phyloP scores from a whole-genome alignment of 2,888 invertebrate genomes.

The Callyntrura sp. region DNA sequence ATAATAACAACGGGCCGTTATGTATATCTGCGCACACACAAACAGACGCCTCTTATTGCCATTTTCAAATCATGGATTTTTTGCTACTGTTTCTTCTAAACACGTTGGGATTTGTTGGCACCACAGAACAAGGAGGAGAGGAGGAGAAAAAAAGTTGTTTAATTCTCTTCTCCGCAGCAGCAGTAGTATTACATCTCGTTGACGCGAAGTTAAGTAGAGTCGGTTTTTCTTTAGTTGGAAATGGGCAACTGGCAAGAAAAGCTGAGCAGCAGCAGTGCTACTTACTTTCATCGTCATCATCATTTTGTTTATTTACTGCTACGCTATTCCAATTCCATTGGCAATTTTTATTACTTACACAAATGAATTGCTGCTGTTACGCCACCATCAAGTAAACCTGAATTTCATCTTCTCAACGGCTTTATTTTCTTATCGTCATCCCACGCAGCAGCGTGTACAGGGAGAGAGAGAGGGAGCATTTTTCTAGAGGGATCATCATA shows the following conservation, averaged over 20 bases:
- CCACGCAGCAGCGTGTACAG: conserved; percentile 28
- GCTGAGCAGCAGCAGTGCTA: background rate
- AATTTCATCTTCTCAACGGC: background rate
- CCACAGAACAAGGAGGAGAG: background rate
- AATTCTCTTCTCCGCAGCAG: background rate
- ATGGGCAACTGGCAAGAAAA: conserved; percentile 22
- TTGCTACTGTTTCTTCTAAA: background rate
- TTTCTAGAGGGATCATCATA: too few species aligned
- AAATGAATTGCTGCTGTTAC: background rate
- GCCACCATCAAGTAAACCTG: conserved; percentile 4
- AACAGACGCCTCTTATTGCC: background rate
- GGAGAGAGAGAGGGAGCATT: too few species aligned
- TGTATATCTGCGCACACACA: too few species aligned
- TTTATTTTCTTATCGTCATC: conserved; percentile 17
- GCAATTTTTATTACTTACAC: background rate
- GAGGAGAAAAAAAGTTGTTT: background rate
- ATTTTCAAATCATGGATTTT: background rate
- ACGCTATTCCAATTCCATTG: background rate
- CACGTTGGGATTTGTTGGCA: background rate
- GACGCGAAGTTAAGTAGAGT: background rate
- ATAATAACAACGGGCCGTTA: too few species aligned
- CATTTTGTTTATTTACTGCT: background rate
- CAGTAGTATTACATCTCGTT: too few species aligned
- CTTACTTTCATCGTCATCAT: background rate
- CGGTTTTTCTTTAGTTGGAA: background rate